phyloP scores from a whole-genome alignment of 2,113 vertebrate species.

The Piprites chloris region DNA sequence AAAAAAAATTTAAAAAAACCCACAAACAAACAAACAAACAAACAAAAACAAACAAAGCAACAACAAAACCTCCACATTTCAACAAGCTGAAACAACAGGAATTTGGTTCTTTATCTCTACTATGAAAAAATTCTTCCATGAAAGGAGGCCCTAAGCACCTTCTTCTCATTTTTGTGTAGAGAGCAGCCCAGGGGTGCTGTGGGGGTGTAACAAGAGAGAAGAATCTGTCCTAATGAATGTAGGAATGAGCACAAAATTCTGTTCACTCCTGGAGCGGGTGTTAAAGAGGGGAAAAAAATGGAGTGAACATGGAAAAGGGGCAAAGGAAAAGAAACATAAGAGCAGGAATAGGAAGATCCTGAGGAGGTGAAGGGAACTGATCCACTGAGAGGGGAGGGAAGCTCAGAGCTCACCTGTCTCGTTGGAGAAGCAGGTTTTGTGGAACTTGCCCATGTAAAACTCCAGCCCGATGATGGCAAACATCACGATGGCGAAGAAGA shows the following conservation, averaged over 20 bases:
- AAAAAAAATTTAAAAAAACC: no score
- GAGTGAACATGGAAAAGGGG: background rate
- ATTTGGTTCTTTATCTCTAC: background rate
- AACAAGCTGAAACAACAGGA: background rate
- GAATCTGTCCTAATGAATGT: background rate
- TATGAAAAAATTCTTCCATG: background rate
- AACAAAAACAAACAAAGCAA: no score
- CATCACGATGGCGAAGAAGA: constrained; percentile 98
- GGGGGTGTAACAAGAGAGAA: background rate
- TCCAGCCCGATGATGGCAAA: constrained; percentile 97
- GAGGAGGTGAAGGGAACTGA: background rate
- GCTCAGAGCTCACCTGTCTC: constrained; percentile 79
- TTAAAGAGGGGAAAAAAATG: background rate
- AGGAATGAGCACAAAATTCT: background rate
- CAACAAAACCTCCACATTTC: background rate
- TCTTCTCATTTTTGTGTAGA: background rate
- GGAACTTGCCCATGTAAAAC: constrained; percentile 98
- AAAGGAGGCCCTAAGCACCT: background rate
- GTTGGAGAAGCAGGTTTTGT: constrained; percentile 87
- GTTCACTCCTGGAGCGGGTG: background rate
- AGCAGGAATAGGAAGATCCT: rapidly evolving
- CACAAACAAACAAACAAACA: no score
- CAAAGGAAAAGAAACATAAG: background rate
- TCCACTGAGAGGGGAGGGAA: rapidly evolving
- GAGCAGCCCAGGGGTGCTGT: background rate